These are phyloP conservation scores for Harpalus rufipes DNA, from an alignment of 2,888 invertebrate species.

Conservation along the genomic window DNA sequence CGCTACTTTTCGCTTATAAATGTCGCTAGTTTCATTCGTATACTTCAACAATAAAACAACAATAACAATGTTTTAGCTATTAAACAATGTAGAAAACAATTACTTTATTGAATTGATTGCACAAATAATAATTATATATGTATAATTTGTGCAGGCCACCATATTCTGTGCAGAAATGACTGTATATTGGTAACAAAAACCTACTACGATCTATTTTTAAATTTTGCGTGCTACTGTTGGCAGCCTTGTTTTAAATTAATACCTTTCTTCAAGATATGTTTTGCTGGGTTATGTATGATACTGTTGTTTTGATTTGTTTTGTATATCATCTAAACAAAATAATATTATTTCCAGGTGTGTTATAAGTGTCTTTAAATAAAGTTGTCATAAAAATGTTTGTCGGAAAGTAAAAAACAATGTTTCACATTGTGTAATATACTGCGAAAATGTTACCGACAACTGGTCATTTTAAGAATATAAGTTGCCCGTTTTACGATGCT, in stretches of 20 bases:
- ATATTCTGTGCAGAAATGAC: too few species aligned
- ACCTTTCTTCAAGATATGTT: conserved; percentile 1
- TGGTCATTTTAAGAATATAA: conserved; percentile 60
- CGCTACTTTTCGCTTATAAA: too few species aligned
- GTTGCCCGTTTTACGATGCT: conserved; percentile 63
- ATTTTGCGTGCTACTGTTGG: not conserved
- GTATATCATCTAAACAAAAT: not conserved
- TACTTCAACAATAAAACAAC: too few species aligned
- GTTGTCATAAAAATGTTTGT: not conserved
- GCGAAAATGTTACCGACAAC: conserved; percentile 63
- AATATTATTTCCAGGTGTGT: conserved; percentile 20
- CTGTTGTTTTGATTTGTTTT: conserved; percentile 34
- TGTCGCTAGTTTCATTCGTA: too few species aligned
- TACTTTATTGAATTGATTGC: too few species aligned
- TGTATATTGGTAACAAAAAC: too few species aligned
- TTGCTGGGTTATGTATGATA: conserved; percentile 51
- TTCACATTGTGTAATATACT: not conserved
- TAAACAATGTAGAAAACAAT: too few species aligned
- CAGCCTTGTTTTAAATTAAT: not conserved
- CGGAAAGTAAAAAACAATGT: not conserved
- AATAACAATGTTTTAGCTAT: too few species aligned
- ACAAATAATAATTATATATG: too few species aligned
- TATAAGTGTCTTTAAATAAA: conserved; percentile 12
- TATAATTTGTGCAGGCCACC: too few species aligned
- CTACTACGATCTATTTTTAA: too few species aligned